Evolutionary conservation across 1,140 invertebrate genomes (phyloP).

Genomic region (Calliopsis andreniformis): DNA sequence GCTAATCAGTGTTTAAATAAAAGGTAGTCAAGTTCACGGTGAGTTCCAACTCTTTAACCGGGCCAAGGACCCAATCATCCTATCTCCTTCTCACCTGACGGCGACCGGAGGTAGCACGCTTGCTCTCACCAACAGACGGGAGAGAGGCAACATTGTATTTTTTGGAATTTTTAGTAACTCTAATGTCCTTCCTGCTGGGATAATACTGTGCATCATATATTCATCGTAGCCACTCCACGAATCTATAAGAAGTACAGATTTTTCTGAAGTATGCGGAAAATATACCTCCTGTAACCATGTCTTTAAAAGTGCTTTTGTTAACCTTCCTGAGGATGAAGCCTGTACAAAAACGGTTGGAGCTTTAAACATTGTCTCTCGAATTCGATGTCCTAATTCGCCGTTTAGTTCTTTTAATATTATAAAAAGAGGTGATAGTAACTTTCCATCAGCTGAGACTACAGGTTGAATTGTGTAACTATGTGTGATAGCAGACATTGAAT

Average conservation of each 20-base stretch:
- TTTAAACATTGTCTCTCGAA: slow-evolving; percentile 44
- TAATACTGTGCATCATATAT: background rate
- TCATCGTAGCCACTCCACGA: slow-evolving; percentile 49
- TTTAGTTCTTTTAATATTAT: slow-evolving; percentile 48
- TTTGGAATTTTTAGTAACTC: slow-evolving; percentile 39
- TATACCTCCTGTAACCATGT: slow-evolving; percentile 38
- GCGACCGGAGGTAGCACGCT: no score
- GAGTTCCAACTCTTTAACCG: no score
- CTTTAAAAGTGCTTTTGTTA: slow-evolving; percentile 12
- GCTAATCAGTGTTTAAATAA: no score
- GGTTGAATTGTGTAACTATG: no score
- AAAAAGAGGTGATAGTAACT: background rate
- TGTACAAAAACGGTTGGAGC: slow-evolving; percentile 4
- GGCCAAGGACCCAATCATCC: no score
- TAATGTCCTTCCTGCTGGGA: slow-evolving; percentile 15
- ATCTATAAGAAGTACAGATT: slow-evolving; percentile 41
- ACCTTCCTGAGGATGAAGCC: slow-evolving; percentile 46
- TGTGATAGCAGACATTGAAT: no score
- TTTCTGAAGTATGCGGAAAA: background rate
- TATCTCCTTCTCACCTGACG: no score
- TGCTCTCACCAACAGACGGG: no score
- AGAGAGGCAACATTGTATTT: no score
- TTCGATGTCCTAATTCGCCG: slow-evolving; percentile 41
- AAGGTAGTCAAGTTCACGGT: no score
- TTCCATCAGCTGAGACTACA: no score